These are phyloP conservation scores for Odontomachus brunneus DNA, from an alignment of 1,140 invertebrate genomes.

Conservation along the genomic window DNA sequence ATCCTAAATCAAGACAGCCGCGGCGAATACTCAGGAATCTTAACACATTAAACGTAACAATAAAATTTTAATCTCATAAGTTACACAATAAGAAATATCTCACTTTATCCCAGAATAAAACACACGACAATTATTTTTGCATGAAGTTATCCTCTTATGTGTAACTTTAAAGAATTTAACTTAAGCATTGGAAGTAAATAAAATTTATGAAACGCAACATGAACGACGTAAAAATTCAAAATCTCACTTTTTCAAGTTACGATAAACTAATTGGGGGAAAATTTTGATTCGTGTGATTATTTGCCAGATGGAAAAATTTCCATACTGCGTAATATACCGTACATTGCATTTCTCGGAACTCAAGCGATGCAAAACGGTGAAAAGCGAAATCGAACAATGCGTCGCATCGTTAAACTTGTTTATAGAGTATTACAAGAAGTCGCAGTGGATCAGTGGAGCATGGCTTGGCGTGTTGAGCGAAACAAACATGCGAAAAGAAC, in stretches of 20 bases:
- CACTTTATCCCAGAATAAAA: no score
- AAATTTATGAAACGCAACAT: not conserved
- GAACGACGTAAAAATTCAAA: not conserved
- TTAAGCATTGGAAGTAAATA: no score
- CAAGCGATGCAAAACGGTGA: not conserved
- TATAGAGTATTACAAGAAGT: conserved; percentile 25
- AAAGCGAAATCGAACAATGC: conserved; percentile 14
- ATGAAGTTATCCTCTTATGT: no score
- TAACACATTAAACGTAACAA: no score
- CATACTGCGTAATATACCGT: not conserved
- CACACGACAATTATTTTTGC: no score
- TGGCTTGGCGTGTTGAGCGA: not conserved
- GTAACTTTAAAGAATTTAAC: no score
- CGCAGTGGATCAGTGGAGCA: conserved; percentile 59
- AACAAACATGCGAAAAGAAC: conserved; percentile 32
- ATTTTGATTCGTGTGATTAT: not conserved
- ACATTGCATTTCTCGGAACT: not conserved
- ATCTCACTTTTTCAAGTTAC: not conserved
- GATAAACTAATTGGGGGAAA: not conserved
- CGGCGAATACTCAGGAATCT: no score
- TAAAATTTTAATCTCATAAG: no score
- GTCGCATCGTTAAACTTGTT: conserved; percentile 42
- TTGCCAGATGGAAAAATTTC: not conserved
- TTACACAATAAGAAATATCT: no score
- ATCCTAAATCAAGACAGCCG: no score